Percentiles rank a stretch among this genome's conserved stretches.
These are phyloP conservation scores for Zenarchopterus dispar DNA, from an alignment of 2,797 vertebrate species.

Conservation along the genomic window DNA sequence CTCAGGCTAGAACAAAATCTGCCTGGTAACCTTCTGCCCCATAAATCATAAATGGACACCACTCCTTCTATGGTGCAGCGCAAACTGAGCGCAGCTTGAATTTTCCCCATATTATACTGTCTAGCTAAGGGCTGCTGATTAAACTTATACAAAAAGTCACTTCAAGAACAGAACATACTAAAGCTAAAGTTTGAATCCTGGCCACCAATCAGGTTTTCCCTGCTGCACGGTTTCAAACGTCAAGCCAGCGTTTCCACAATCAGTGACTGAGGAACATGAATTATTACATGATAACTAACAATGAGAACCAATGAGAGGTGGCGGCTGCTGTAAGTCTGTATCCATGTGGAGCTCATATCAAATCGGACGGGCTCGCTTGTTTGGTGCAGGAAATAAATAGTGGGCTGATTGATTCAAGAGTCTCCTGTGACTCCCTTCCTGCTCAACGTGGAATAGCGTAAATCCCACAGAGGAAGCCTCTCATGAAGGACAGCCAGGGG, in stretches of 20 bases:
- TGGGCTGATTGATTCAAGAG: constrained; percentile 51
- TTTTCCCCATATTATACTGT: neutral
- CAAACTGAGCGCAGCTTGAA: neutral
- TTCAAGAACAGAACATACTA: constrained; percentile 22
- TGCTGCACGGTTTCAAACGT: neutral
- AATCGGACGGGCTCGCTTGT: constrained; percentile 20
- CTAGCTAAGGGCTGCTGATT: neutral
- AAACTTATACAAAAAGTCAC: neutral
- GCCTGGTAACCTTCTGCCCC: constrained; percentile 53
- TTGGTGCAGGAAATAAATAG: constrained; percentile 63
- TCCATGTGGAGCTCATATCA: neutral
- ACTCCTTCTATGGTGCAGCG: neutral
- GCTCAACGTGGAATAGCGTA: constrained; percentile 40
- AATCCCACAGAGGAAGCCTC: constrained; percentile 37
- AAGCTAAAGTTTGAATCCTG: constrained; percentile 33
- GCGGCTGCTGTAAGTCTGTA: constrained; percentile 7
- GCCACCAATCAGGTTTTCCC: constrained; percentile 4
- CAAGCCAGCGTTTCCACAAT: neutral
- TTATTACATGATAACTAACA: no score
- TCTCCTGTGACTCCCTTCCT: constrained; percentile 43
- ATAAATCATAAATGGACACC: constrained; percentile 8
- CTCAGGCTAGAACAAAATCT: constrained; percentile 61
- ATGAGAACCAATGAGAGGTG: neutral
- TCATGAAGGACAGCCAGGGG: constrained; percentile 17
- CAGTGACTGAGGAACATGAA: no score